These are phyloP conservation scores for Oreotrochilus melanogaster DNA, from an alignment of 2,113 vertebrate species.

Conservation along the genomic window DNA sequence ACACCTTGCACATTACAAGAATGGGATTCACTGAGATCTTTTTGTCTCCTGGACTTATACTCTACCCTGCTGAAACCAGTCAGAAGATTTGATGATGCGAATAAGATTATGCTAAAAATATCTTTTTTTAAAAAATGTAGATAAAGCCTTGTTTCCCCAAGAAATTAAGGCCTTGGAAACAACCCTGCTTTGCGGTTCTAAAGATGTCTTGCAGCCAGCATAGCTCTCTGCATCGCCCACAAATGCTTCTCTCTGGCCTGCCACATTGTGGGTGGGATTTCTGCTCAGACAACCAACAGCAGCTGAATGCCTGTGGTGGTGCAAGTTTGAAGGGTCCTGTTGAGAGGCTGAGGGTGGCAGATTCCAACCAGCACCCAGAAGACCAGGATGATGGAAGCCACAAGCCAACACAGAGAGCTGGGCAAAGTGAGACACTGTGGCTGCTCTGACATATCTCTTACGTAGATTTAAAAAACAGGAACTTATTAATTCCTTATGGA, in stretches of 20 bases:
- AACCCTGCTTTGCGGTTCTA: not conserved
- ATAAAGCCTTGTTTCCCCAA: not conserved
- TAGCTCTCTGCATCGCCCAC: not conserved
- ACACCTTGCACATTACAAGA: not conserved
- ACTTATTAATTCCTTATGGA: no score
- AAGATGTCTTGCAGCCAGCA: not conserved
- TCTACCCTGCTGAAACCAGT: not conserved
- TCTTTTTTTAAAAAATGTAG: not conserved
- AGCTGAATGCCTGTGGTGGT: not conserved
- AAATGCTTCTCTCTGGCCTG: not conserved
- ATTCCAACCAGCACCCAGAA: not conserved
- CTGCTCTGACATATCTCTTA: not conserved
- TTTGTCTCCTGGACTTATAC: not conserved
- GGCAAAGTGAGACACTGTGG: rapidly evolving
- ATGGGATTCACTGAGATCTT: not conserved
- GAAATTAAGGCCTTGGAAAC: not conserved
- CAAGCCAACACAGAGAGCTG: rapidly evolving
- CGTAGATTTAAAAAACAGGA: not conserved
- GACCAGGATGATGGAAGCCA: not conserved
- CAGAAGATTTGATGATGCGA: not conserved
- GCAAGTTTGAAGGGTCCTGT: not conserved
- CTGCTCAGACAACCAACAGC: not conserved
- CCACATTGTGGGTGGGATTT: not conserved
- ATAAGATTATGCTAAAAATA: not conserved
- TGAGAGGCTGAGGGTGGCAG: not conserved